Percentiles rank a stretch among this genome's conserved stretches.
Evolutionary conservation across 2,797 vertebrate genomes (phyloP).

Genomic region (Nyctibius grandis): DNA sequence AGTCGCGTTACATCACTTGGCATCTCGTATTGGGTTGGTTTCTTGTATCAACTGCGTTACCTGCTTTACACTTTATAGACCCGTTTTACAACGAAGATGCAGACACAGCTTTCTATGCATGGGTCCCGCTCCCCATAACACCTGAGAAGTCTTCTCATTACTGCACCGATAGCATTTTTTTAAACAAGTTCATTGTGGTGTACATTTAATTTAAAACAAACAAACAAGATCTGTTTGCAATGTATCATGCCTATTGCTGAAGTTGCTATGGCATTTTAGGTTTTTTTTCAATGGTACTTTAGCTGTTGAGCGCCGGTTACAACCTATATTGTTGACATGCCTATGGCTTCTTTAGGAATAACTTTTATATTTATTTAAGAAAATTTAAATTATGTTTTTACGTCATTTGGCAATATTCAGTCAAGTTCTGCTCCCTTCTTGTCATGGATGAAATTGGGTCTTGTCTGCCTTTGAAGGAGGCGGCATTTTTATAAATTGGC

Average conservation of each 20-base stretch:
- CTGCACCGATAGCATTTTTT: conserved; percentile 59
- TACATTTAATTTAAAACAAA: conserved; percentile 67
- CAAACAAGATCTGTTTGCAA: conserved; percentile 45
- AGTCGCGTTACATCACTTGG: not conserved
- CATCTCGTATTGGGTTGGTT: conserved; percentile 58
- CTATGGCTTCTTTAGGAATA: conserved; percentile 80
- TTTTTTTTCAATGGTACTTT: conserved; percentile 75
- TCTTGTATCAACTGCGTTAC: conserved; percentile 58
- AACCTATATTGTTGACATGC: conserved; percentile 74
- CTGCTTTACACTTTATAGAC: conserved; percentile 68
- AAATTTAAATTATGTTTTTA: conserved; percentile 82
- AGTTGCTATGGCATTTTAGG: conserved; percentile 65
- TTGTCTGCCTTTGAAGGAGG: conserved; percentile 70
- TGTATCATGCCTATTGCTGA: conserved; percentile 72
- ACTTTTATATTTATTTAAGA: conserved; percentile 87
- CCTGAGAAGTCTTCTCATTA: conserved; percentile 51
- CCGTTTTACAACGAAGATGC: conserved; percentile 51
- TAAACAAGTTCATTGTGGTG: conserved; percentile 59
- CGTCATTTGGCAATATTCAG: conserved; percentile 78
- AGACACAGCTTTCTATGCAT: conserved; percentile 76
- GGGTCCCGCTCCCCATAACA: conserved; percentile 1
- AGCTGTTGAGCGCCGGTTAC: conserved; percentile 73
- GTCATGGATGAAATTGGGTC: conserved; percentile 77
- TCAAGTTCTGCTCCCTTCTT: conserved; percentile 79
- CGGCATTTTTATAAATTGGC: conserved; percentile 72